These are phyloP conservation scores for Drosophila funebris DNA, from an alignment of 1,140 invertebrate genomes.

Conservation along the genomic window DNA sequence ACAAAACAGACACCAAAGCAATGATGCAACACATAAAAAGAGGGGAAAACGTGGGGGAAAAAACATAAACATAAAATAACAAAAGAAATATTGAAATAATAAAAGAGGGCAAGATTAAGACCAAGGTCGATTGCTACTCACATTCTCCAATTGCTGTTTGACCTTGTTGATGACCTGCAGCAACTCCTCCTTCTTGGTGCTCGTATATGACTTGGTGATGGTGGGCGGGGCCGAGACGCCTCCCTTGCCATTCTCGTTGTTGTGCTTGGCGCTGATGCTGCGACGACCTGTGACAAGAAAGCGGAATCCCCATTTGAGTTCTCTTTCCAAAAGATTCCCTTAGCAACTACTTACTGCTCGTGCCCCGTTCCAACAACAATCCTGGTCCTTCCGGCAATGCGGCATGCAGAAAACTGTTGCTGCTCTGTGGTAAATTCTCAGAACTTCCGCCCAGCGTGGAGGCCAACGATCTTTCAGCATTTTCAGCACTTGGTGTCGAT, in stretches of 20 bases:
- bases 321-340: neutral
- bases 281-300: conserved; percentile 61
- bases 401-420: conserved; percentile 77
- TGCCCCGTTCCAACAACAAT: conserved; percentile 82
- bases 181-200: conserved; percentile 92
- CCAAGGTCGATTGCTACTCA: conserved; percentile 84
- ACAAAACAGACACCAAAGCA: conserved; percentile 63
- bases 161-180: conserved; percentile 94
- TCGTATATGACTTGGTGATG: conserved; percentile 85
- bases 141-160: conserved; percentile 93
- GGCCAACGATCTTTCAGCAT: conserved; percentile 86
- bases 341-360: conserved; percentile 64
- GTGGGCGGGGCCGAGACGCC: conserved; percentile 78
- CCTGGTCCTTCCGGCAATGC: conserved; percentile 81
- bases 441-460: conserved; percentile 82
- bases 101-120: conserved; percentile 11
- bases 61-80: conserved; percentile 38
- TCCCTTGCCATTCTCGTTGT: conserved; percentile 80
- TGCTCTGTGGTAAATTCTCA: conserved; percentile 74
- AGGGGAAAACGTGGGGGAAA: conserved; percentile 34
- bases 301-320: neutral
- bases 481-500: conserved; percentile 90
- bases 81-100: conserved; percentile 13
- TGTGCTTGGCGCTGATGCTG: conserved; percentile 84
- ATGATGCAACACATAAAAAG: conserved; percentile 61